A percentile compares a stretch with the other conserved stretches of the same genome.
Conservation (phyloP, 2,888 invertebrate genomes). For the Venustoraphidia nigricollis region DNA sequence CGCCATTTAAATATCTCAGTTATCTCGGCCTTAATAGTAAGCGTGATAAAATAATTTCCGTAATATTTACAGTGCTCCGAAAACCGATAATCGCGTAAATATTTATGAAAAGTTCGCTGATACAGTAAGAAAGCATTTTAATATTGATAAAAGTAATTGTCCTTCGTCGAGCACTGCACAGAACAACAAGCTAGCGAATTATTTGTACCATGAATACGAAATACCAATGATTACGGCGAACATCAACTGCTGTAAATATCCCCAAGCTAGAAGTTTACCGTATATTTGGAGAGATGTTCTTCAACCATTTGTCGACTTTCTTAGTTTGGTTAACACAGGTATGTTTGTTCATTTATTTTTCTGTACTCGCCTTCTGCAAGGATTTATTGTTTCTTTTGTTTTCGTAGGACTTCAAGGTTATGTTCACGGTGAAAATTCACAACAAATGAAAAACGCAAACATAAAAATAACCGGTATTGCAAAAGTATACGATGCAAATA, state of each 20-base stretch:
- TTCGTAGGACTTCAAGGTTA: conserved; percentile 50
- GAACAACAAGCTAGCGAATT: conserved; percentile 38
- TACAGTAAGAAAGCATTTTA: conserved; percentile 29
- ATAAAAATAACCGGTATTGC: conserved; percentile 46
- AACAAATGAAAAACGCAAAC: conserved; percentile 53
- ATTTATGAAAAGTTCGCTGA: conserved; percentile 35
- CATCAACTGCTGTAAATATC: conserved; percentile 73
- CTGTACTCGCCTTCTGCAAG: too few relatives aligned
- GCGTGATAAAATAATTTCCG: neutral
- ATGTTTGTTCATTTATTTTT: conserved; percentile 11
- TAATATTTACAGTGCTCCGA: conserved; percentile 20
- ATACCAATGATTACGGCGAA: conserved; percentile 55
- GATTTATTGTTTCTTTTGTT: conserved; percentile 1
- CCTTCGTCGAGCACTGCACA: conserved; percentile 21
- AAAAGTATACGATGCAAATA: conserved; percentile 42
- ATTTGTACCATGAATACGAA: conserved; percentile 43
- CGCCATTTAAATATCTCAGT: too few relatives aligned
- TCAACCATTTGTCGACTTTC: conserved; percentile 43
- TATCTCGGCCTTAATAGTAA: too few relatives aligned
- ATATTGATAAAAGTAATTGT: conserved; percentile 23
- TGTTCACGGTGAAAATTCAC: conserved; percentile 45
- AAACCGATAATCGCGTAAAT: conserved; percentile 15
- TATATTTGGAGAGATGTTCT: conserved; percentile 56
- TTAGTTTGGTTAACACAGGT: conserved; percentile 47
- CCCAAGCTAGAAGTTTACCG: conserved; percentile 45